phyloP scores from a whole-genome alignment of 2,797 vertebrate genomes.

The Varecia variegata region DNA sequence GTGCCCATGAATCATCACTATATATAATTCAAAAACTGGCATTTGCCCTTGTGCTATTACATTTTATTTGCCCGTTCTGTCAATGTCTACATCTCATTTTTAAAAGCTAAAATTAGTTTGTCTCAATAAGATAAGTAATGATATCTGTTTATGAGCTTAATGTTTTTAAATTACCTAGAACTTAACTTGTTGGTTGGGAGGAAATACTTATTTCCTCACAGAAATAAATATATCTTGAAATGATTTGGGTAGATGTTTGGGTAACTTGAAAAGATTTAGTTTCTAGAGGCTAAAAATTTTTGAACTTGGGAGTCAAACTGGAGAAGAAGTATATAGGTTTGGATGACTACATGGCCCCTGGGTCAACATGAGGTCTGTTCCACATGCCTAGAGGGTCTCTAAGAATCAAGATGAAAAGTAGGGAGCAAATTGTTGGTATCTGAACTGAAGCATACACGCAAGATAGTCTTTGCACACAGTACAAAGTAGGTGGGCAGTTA shows the following conservation, averaged over 20 bases:
- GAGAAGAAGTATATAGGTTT: background rate
- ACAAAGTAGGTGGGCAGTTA: background rate
- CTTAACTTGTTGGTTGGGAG: background rate
- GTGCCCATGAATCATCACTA: slow-evolving; percentile 56
- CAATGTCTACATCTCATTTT: slow-evolving; percentile 37
- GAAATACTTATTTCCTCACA: background rate
- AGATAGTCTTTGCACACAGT: background rate
- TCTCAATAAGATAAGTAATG: slow-evolving; percentile 40
- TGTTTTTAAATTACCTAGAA: slow-evolving; percentile 26
- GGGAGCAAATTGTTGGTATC: background rate
- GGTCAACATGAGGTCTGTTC: background rate
- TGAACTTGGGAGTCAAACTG: background rate
- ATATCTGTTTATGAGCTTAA: background rate
- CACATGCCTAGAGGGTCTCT: background rate
- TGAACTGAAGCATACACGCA: background rate
- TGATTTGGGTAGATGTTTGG: background rate
- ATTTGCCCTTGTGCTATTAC: slow-evolving; percentile 51
- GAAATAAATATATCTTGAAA: background rate
- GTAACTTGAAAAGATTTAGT: background rate
- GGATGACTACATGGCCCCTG: background rate
- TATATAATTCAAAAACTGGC: slow-evolving; percentile 58
- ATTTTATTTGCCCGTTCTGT: slow-evolving; percentile 40
- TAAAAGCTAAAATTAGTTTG: slow-evolving; percentile 13
- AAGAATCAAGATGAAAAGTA: background rate
- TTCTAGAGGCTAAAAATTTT: background rate